phyloP scores from a whole-genome alignment of 2,797 vertebrate genomes.

The Lepilemur septentrionalis region DNA sequence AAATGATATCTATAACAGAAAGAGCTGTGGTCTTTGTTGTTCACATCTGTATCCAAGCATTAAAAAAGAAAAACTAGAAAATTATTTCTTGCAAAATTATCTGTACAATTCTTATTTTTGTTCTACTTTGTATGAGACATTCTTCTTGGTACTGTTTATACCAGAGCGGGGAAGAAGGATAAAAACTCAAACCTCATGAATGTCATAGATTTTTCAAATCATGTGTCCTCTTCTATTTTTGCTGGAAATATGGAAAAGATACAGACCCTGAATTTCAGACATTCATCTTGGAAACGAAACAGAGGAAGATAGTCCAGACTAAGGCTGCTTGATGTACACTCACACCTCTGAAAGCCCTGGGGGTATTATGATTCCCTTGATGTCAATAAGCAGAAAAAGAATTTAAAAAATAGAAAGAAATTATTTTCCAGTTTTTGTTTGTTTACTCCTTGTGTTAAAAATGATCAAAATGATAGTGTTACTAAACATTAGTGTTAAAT shows the following conservation, averaged over 20 bases:
- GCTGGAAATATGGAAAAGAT: neutral
- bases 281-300: neutral
- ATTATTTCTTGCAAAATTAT: neutral
- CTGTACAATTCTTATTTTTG: neutral
- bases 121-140: neutral
- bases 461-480: neutral
- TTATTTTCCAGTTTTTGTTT: neutral
- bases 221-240: neutral
- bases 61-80: too few species aligned
- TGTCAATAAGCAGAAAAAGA: too few species aligned
- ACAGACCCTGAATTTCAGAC: neutral
- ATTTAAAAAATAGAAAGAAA: neutral
- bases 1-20: too few species aligned
- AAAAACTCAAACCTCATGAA: neutral
- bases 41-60: too few species aligned
- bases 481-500: neutral
- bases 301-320: neutral
- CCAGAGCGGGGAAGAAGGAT: too few species aligned
- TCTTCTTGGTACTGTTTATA: neutral
- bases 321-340: too few species aligned
- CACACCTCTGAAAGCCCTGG: neutral
- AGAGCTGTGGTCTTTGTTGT: too few species aligned
- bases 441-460: neutral
- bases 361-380: neutral
- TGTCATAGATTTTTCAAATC: neutral